Evolutionary conservation across 2,888 invertebrate genomes (phyloP), one percentile per base, ranked within the genome.

Genomic region (Sepiola atlantica): DNA sequence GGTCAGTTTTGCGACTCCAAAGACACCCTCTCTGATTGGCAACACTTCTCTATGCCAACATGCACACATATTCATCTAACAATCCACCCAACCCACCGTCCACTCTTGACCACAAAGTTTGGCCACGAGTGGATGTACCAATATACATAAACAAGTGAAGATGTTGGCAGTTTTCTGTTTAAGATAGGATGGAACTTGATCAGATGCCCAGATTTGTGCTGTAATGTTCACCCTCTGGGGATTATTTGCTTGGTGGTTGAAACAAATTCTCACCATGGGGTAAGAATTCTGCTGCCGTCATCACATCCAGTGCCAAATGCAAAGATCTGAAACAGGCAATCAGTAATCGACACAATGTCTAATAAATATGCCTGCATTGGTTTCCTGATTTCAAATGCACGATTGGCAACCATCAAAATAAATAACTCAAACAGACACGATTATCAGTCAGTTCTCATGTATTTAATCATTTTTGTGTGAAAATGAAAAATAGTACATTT

Each of bases 101-200:
- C 24, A 28, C 24, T 61, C 61, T 24, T 21, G 10, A 24, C 61
- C 61, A 24, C 61, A 24, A 10, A 55, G 21, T 12, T 24, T 77
- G 28, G 77, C 77, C 28, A 24, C n/a, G 77, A 77, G 28, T 28
- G 77, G 45, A 77, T 28, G 77, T 77, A 77, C 77, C n/a, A 28
- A 77, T 28, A 0, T 77, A 10, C 77, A 77, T 28, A 77, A 77
- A 77, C 77, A 77, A 28, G 77, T 28, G n/a, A n/a, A 77, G 77
- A 77, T 77, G 77, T 77, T 77, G 77, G 77, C 77, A 77, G 77
- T 77, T 77, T 61, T 77, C 77, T 28, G 77, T 77, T 77, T 77
- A 28, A 28, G n/a, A 77, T 14, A 28, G 77, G 28, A 77, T 24
- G 8, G 77, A 77, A 77, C 77, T 77, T 77, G 77, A 77, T 77